Percentiles rank a stretch among this genome's conserved stretches.
Conservation (phyloP, 2,797 vertebrate species). For the Yasuhikotakia modesta region DNA sequence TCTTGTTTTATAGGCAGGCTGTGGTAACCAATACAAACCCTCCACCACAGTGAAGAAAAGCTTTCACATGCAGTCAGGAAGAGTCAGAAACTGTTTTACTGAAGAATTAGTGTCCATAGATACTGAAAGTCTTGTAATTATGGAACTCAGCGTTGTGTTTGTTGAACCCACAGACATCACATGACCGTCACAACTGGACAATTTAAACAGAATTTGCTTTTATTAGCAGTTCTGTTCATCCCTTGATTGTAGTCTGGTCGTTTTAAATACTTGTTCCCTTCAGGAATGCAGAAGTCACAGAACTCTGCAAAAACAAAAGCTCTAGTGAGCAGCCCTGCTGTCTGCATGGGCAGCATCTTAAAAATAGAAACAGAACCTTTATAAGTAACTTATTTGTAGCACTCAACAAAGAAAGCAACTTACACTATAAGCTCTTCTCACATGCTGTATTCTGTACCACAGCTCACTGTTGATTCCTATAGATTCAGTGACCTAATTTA, state of each 20-base stretch:
- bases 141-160: neutral
- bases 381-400: too few species aligned
- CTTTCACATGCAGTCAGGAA: constrained; percentile 44
- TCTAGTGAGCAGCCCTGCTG: neutral
- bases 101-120: constrained; percentile 31
- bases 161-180: neutral
- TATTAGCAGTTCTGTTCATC: neutral
- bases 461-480: neutral
- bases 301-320: neutral
- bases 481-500: too few species aligned
- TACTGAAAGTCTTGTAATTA: constrained; percentile 3
- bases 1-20: constrained; percentile 54
- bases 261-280: neutral
- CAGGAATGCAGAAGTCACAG: neutral
- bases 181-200: neutral
- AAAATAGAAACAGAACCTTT: neutral
- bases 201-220: too few species aligned
- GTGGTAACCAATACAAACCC: constrained; percentile 58
- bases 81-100: constrained; percentile 20
- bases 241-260: neutral
- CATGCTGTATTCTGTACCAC: too few species aligned
- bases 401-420: too few species aligned
- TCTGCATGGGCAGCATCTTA: neutral
- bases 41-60: constrained; percentile 42
- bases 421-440: too few species aligned